Base-by-base conservation (phyloP, 2,888 invertebrate genomes). In the Diaprepes abbreviatus region DNA sequence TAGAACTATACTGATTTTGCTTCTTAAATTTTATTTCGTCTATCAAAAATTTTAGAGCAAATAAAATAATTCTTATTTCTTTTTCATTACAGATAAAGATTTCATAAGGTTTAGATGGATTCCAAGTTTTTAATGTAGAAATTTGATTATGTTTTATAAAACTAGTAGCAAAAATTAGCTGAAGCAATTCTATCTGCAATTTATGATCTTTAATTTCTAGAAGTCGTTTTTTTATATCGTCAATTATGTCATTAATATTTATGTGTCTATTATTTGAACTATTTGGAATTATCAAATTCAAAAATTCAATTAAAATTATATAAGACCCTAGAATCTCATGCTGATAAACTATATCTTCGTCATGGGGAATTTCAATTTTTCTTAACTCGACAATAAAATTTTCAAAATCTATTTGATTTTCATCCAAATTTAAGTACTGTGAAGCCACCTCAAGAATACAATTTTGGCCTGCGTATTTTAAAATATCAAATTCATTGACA, bases 91-190 rank as follows among this genome's bases (percentile, higher is more conserved):
- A 89, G 75, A 90, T 85, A 76, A 90, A 90, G 0, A 87, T 87
- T 4, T 60, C 48, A 17, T 38, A 33, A 40, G 62, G 12, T 5
- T 17, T 14, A 10, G 0, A 28, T 5, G 71, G 64, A 33, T 40
- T n/a, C 6, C 1, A 16, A 16, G 14, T 38, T 6, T 38, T 14
- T 14, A 40, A 36, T 17, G 62, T 24, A 7, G 33, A 21, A n/a
- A 76, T 16, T 16, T 73, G 66, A 28, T 10, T 50, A 7, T 54
- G 43, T 67, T 74, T 75, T 3, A 67, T 48, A 36, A 93, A 85
- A 74, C 93, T 86, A 0, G 74, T 57, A 5, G 90, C 87, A 81
- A 92, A 93, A 73, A 93, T 87, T 81, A 92, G 89, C 81, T 93
- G 91, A 63, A 93, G 86, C 0, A 91, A 85, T 84, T 92, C 90